Conservation (phyloP, 2,797 vertebrate species). For the Coilia nasus region DNA sequence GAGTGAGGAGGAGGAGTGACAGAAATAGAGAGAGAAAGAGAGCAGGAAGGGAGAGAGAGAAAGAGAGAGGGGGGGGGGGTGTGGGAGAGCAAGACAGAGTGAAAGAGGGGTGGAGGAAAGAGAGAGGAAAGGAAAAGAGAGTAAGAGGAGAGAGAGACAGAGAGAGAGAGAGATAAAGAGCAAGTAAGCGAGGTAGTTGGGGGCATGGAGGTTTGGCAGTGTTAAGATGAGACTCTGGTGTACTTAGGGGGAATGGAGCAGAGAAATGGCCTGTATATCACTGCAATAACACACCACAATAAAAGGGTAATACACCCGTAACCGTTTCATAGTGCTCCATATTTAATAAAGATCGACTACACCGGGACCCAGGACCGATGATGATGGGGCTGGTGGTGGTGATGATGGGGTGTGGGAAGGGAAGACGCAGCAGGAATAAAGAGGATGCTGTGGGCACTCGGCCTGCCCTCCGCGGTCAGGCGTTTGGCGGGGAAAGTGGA, state of each 20-base stretch:
- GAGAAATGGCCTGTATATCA: constrained; percentile 9
- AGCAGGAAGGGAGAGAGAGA: too few species aligned
- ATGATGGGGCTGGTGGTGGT: background rate
- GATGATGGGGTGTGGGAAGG: background rate
- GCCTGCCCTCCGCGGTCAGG: background rate
- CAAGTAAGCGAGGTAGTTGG: too few species aligned
- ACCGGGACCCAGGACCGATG: background rate
- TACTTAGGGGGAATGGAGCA: background rate
- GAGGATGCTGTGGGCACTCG: background rate
- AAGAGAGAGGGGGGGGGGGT: background rate
- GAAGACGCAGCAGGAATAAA: constrained; percentile 5
- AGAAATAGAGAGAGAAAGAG: too few species aligned
- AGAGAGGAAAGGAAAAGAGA: too few species aligned
- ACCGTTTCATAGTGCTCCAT: constrained; percentile 2
- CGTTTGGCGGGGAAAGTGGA: background rate
- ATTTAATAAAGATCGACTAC: constrained; percentile 21
- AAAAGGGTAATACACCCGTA: constrained; percentile 6
- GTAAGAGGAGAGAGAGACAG: too few species aligned
- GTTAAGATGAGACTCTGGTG: background rate
- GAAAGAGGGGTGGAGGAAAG: constrained; percentile 52
- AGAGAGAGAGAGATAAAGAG: too few species aligned
- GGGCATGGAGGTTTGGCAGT: background rate
- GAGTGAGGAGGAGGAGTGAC: constrained; percentile 44
- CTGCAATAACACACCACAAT: background rate
- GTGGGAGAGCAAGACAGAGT: background rate